Base-by-base conservation (phyloP, 2,888 invertebrate genomes). In the Coleophora deauratella region DNA sequence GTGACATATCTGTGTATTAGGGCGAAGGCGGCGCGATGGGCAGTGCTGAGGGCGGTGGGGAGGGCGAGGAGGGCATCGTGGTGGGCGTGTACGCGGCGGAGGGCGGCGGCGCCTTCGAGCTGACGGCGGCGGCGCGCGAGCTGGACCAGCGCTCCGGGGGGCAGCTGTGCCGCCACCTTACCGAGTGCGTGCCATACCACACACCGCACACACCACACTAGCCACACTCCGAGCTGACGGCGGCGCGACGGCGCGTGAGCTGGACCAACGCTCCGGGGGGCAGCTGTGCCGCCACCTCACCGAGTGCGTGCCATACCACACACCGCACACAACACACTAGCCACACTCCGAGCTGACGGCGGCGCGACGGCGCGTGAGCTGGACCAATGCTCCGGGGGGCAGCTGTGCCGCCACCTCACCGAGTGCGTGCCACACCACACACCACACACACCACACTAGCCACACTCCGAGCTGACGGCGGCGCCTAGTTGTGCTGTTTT, bases 1-100 rank as follows among this genome's bases (percentile, higher is more conserved):
- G n/a, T n/a, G n/a, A n/a, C n/a, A n/a, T n/a, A n/a, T n/a, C n/a
- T n/a, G n/a, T n/a, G n/a, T n/a, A n/a, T n/a, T n/a, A n/a, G 21
- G 21, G 21, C 21, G 21, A 21, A 6, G 21, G 3, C 3, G 21
- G 21, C 21, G 21, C 21, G 21, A 9, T 9, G 31, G 11, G 28
- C 28, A 8, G 34, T 13, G 34, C 8, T 9, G 34, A 14, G 13
- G 34, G 34, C 34, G 34, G 34, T 13, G 34, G 14, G 12, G 34
- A 14, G 13, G 34, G 34, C 34, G 34, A 88, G 88, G 87, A 84
- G 71, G 87, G 88, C 1, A 54, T 88, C n/a, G 87, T 89, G 41
- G 55, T 89, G 38, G 88, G 88, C 0, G 79, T 87, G 11, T 88
- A 87, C 57, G 80, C 87, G 49, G 62, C 62, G 1, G n/a, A n/a